These are phyloP conservation scores for Leptodon cayanensis DNA, from an alignment of 2,797 vertebrate genomes.

Conservation along the genomic window DNA sequence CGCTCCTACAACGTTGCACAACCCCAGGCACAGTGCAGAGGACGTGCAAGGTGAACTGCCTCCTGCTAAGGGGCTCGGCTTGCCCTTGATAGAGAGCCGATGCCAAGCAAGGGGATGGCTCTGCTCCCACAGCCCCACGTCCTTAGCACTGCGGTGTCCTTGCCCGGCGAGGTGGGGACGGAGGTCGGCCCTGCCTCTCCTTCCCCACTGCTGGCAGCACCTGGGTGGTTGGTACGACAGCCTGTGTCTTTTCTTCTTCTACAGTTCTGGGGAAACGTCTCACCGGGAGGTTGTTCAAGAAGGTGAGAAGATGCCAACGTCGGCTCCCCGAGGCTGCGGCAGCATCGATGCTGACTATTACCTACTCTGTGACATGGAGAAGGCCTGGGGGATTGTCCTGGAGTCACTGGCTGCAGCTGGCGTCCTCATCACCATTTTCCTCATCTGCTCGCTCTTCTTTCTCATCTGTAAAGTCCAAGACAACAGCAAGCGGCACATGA, in stretches of 20 bases:
- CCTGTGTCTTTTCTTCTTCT: not conserved
- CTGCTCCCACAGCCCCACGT: not conserved
- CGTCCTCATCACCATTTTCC: constrained; percentile 69
- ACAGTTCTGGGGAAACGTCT: not conserved
- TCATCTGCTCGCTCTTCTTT: constrained; percentile 65
- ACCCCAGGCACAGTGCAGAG: not conserved
- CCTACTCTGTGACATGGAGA: constrained; percentile 78
- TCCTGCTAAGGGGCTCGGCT: not conserved
- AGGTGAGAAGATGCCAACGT: not conserved
- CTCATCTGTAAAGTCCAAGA: constrained; percentile 74
- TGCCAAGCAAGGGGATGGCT: not conserved
- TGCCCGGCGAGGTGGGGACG: not conserved
- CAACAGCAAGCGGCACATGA: constrained; percentile 66
- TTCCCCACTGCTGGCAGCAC: not conserved
- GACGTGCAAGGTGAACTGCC: not conserved
- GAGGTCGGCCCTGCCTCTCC: not conserved
- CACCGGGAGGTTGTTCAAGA: constrained; percentile 7
- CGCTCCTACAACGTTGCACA: not conserved
- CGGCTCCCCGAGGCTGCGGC: not conserved
- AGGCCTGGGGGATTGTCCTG: constrained; percentile 85
- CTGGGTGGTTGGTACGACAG: not conserved
- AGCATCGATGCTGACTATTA: constrained; percentile 67
- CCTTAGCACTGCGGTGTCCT: not conserved
- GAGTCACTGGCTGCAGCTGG: constrained; percentile 76
- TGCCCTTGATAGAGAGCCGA: not conserved